These are phyloP conservation scores for Drosophila setosimentum DNA, from an alignment of 2,888 invertebrate species.

Conservation along the genomic window DNA sequence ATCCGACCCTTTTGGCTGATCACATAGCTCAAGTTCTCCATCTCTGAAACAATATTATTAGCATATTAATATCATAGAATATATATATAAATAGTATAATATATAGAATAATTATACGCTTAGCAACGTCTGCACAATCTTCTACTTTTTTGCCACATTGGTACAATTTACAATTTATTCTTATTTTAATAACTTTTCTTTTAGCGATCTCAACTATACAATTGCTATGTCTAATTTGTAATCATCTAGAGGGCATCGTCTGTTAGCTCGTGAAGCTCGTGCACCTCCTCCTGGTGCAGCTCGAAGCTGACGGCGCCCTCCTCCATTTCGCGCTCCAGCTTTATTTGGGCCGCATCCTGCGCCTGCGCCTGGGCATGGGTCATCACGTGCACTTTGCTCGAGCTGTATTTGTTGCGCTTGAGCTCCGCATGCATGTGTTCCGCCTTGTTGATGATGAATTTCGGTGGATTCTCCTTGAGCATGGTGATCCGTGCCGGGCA, in stretches of 20 bases:
- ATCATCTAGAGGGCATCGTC: slow-evolving; percentile 50
- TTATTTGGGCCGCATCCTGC: slow-evolving; percentile 59
- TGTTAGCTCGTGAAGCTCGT: slow-evolving; percentile 57
- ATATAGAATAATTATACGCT: slow-evolving; percentile 1
- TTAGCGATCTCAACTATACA: slow-evolving; percentile 41
- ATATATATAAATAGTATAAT: neutral
- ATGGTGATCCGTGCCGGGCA: slow-evolving; percentile 85
- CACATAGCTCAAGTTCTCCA: slow-evolving; percentile 54
- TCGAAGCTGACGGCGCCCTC: slow-evolving; percentile 74
- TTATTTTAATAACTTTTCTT: slow-evolving; percentile 25
- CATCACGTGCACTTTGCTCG: slow-evolving; percentile 73
- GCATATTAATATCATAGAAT: neutral
- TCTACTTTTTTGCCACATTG: slow-evolving; percentile 20
- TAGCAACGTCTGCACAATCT: neutral
- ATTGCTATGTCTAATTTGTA: slow-evolving; percentile 4
- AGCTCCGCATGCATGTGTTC: slow-evolving; percentile 85
- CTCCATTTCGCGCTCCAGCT: slow-evolving; percentile 69
- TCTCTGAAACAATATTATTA: slow-evolving; percentile 12
- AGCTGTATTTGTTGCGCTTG: slow-evolving; percentile 84
- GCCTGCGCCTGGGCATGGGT: slow-evolving; percentile 30
- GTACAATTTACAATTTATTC: slow-evolving; percentile 53
- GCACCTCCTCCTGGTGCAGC: slow-evolving; percentile 65
- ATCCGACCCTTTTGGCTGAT: slow-evolving; percentile 84
- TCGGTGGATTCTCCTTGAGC: slow-evolving; percentile 85
- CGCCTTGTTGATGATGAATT: slow-evolving; percentile 84